These are phyloP conservation scores for Leguminivora glycinivorella DNA, from an alignment of 1,140 invertebrate species.

Conservation along the genomic window DNA sequence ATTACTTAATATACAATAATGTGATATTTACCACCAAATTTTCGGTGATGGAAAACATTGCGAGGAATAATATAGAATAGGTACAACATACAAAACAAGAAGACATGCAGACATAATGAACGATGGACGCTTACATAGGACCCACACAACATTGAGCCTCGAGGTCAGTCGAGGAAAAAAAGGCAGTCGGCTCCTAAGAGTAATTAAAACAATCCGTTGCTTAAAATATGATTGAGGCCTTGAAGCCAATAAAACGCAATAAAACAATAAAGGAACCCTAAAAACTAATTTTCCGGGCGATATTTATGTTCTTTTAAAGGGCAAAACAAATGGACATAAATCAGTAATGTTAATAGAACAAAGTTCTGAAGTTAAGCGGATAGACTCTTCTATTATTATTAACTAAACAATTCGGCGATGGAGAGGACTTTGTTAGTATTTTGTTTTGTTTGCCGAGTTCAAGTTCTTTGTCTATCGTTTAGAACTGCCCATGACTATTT, in stretches of 20 bases:
- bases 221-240: not conserved
- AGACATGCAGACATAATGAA: no score
- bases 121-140: no score
- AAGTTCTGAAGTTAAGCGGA: conserved; percentile 26
- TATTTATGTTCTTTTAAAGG: conserved; percentile 22
- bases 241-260: not conserved
- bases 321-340: conserved; percentile 12
- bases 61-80: no score
- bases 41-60: no score
- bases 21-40: no score
- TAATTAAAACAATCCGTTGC: not conserved
- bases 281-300: conserved; percentile 18
- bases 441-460: not conserved
- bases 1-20: no score
- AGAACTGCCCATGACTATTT: not conserved
- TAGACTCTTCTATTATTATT: conserved; percentile 10
- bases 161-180: no score
- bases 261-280: conserved; percentile 15
- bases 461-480: not conserved
- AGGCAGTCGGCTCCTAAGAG: not conserved
- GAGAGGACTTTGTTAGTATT: conserved; percentile 15
- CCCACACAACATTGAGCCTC: no score
- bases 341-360: conserved; percentile 23
- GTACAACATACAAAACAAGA: no score
- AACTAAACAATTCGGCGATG: conserved; percentile 1